A percentile compares a stretch with the other conserved stretches of the same genome.
phyloP scores from a whole-genome alignment of 2,888 invertebrate genomes.

The Acronicta leporina region DNA sequence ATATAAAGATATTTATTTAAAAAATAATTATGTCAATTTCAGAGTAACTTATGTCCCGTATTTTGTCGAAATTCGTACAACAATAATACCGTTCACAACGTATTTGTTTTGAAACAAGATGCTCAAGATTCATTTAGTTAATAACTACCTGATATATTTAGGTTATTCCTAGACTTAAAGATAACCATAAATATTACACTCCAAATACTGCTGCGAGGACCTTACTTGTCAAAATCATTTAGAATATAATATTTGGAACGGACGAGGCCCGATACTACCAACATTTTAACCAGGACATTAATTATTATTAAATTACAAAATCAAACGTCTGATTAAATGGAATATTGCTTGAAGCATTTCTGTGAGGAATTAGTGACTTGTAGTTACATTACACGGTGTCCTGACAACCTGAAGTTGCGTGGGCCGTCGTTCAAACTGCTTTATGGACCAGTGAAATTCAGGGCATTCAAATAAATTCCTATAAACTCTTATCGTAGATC shows the following conservation, averaged over 20 bases:
- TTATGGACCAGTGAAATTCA: constrained; percentile 39
- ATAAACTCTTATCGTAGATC: constrained; percentile 42
- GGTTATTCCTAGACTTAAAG: neutral
- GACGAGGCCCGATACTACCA: constrained; percentile 15
- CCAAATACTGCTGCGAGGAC: neutral
- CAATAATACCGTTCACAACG: no score
- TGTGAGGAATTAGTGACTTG: constrained; percentile 24
- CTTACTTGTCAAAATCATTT: constrained; percentile 5
- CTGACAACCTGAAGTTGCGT: constrained; percentile 26
- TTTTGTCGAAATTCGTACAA: no score
- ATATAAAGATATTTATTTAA: no score
- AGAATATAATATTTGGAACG: constrained; percentile 15
- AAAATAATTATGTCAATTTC: no score
- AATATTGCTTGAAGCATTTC: constrained; percentile 30
- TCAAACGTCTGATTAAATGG: constrained; percentile 35
- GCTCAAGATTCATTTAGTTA: no score
- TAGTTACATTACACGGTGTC: constrained; percentile 29
- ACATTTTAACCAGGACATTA: constrained; percentile 29
- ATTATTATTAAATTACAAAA: constrained; percentile 42
- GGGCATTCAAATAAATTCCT: constrained; percentile 44
- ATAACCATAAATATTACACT: constrained; percentile 3
- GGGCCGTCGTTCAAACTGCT: constrained; percentile 25
- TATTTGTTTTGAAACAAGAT: no score
- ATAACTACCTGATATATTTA: no score
- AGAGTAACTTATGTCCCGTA: no score